These are phyloP conservation scores for Cydia amplana DNA, from an alignment of 1,140 invertebrate species.

Conservation along the genomic window DNA sequence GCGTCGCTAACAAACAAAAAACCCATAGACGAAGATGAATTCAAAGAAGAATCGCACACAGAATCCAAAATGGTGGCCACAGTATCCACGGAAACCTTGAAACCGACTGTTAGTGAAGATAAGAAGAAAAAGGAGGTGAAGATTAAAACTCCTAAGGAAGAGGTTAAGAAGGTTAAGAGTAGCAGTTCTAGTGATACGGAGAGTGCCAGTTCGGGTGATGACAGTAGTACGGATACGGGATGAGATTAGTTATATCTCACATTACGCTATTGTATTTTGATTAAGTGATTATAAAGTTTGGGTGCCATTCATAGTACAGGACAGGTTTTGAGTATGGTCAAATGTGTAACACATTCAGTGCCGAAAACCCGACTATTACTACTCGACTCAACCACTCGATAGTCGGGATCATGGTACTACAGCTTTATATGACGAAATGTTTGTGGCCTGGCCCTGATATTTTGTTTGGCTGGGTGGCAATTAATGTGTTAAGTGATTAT, in stretches of 20 bases:
- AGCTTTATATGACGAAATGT: no score
- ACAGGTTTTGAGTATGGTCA: no score
- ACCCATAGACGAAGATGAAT: slow-evolving; percentile 78
- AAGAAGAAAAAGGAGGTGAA: slow-evolving; percentile 58
- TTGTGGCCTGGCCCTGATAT: no score
- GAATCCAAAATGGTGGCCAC: slow-evolving; percentile 75
- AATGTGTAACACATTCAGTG: no score
- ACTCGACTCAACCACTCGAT: no score
- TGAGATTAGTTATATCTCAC: slow-evolving; percentile 46
- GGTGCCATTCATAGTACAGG: no score
- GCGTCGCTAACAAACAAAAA: slow-evolving; percentile 80
- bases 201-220: slow-evolving; percentile 70
- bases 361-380: no score
- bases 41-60: slow-evolving; percentile 48
- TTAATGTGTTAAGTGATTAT: no score
- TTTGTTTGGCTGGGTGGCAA: no score
- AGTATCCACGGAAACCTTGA: slow-evolving; percentile 76
- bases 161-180: slow-evolving; percentile 53
- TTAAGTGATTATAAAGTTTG: no score
- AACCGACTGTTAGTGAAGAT: slow-evolving; percentile 62
- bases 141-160: slow-evolving; percentile 27
- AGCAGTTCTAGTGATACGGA: slow-evolving; percentile 72
- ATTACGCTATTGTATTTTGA: not conserved
- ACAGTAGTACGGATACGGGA: slow-evolving; percentile 69
- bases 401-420: no score